Evolutionary conservation across 2,113 vertebrate genomes (phyloP).

Genomic region (Cavia porcellus): DNA sequence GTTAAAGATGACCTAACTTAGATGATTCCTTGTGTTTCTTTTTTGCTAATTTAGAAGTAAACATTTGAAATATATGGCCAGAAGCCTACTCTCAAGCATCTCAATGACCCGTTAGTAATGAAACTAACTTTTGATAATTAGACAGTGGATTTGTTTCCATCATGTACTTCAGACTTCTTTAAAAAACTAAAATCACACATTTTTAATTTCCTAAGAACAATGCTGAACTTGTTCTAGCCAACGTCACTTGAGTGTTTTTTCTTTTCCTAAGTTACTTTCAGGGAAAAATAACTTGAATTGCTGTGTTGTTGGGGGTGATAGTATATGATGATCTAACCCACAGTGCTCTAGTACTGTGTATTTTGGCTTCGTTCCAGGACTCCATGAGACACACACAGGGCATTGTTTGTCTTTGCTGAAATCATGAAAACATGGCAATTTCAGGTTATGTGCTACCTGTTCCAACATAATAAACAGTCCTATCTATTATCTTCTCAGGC

Average conservation of each 20-base stretch:
- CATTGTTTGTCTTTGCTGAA: slow-evolving; percentile 48
- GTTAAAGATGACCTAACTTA: background rate
- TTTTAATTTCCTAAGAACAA: slow-evolving; percentile 63
- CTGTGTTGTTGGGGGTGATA: slow-evolving; percentile 66
- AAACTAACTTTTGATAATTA: slow-evolving; percentile 66
- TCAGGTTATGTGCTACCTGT: slow-evolving; percentile 37
- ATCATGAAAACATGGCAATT: slow-evolving; percentile 44
- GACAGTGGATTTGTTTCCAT: slow-evolving; percentile 53
- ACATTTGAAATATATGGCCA: slow-evolving; percentile 46
- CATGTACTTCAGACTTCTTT: slow-evolving; percentile 51
- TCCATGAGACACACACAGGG: background rate
- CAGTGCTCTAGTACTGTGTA: slow-evolving; percentile 9
- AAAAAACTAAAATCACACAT: slow-evolving; percentile 61
- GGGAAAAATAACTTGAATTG: slow-evolving; percentile 72
- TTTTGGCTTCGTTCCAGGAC: slow-evolving; percentile 66
- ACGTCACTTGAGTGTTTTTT: slow-evolving; percentile 38
- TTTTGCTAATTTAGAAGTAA: slow-evolving; percentile 61
- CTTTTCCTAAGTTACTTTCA: slow-evolving; percentile 64
- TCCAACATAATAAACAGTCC: slow-evolving; percentile 67
- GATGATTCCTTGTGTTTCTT: slow-evolving; percentile 38
- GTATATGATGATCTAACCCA: slow-evolving; percentile 69
- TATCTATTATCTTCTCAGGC: slow-evolving; percentile 43
- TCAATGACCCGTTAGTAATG: slow-evolving; percentile 49
- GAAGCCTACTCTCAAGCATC: background rate
- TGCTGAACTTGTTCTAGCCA: slow-evolving; percentile 71